Evolutionary conservation across 2,797 vertebrate species (phyloP).

Genomic region (Anguilla pacifica): DNA sequence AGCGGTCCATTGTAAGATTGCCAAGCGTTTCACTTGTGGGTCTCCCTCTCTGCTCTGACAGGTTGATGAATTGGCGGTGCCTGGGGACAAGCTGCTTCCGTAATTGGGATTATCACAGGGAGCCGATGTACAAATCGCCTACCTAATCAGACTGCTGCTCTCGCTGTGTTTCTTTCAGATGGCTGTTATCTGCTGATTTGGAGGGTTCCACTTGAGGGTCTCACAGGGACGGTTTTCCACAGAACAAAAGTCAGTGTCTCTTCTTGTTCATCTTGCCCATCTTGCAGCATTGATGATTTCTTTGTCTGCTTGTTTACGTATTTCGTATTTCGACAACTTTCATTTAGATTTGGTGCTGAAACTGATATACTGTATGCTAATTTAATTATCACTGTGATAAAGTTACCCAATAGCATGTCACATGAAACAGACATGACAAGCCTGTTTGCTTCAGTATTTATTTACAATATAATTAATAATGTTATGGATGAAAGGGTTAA

Average conservation of each 20-base stretch:
- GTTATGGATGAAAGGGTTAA: no score
- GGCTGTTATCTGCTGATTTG: neutral
- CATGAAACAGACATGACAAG: neutral
- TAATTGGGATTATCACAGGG: conserved; percentile 20
- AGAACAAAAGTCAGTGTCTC: neutral
- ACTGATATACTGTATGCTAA: neutral
- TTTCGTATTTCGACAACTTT: neutral
- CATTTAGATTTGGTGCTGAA: neutral
- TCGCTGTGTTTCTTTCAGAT: neutral
- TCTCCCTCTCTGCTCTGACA: neutral
- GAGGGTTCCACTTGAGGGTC: neutral
- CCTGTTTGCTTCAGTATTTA: neutral
- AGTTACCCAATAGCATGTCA: neutral
- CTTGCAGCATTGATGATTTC: neutral
- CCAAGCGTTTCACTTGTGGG: neutral
- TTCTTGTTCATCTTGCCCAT: neutral
- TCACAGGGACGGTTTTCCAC: neutral
- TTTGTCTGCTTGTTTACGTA: neutral
- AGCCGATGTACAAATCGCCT: conserved; percentile 3
- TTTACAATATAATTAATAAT: no score
- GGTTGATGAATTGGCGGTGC: neutral
- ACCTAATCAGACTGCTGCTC: conserved; percentile 11
- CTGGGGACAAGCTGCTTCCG: neutral
- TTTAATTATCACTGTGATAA: neutral
- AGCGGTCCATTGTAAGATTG: neutral